Conservation (phyloP, 2,113 vertebrate genomes). For the Silurus glanis region DNA sequence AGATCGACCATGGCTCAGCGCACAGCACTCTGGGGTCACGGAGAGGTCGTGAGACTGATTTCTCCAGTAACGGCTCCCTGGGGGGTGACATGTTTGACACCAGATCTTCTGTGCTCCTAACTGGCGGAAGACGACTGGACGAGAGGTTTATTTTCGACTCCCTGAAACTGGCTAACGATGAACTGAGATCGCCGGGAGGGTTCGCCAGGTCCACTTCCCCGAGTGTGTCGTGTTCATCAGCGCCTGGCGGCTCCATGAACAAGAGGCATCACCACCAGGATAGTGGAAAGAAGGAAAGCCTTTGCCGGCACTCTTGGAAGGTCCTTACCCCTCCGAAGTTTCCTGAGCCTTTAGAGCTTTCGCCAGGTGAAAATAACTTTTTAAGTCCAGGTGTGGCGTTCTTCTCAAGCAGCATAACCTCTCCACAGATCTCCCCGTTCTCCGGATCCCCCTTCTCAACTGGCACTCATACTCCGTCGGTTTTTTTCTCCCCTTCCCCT, state of each 20-base stretch:
- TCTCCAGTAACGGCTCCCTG: conserved; percentile 82
- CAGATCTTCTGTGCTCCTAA: conserved; percentile 79
- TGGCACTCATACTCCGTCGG: conserved; percentile 69
- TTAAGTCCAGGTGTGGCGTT: conserved; percentile 68
- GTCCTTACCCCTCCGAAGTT: conserved; percentile 84
- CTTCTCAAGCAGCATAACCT: conserved; percentile 63
- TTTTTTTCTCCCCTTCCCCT: conserved; percentile 76
- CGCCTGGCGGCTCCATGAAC: conserved; percentile 68
- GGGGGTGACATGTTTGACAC: conserved; percentile 79
- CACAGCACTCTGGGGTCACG: conserved; percentile 82
- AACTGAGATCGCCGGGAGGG: conserved; percentile 73
- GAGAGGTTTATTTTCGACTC: conserved; percentile 94
- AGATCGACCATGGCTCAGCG: conserved; percentile 89
- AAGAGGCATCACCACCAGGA: conserved; percentile 66
- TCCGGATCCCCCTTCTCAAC: conserved; percentile 73
- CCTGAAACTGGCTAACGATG: conserved; percentile 84
- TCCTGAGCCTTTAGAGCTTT: conserved; percentile 78
- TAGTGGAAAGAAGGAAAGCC: conserved; percentile 73
- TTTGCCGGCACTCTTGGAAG: conserved; percentile 85
- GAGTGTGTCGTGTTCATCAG: conserved; percentile 71
- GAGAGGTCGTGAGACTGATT: conserved; percentile 79
- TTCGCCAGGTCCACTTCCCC: conserved; percentile 72
- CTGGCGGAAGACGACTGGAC: conserved; percentile 83
- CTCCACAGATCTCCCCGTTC: conserved; percentile 73
- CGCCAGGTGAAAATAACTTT: conserved; percentile 67